A percentile compares a stretch with the other conserved stretches of the same genome.
Conservation (phyloP, 2,113 vertebrate genomes). For the Raja brachyura region DNA sequence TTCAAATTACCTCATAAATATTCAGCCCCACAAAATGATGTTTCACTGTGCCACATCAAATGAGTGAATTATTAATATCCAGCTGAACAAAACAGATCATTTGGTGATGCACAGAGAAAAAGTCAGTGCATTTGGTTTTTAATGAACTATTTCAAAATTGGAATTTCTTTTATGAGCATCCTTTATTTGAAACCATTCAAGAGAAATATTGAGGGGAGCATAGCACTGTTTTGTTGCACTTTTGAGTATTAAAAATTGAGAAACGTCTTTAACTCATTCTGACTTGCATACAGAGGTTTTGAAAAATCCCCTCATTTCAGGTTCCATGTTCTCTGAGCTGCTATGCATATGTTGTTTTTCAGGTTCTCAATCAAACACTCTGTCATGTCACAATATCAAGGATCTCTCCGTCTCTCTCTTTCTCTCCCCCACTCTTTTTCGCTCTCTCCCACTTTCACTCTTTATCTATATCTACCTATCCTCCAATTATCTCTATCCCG, state of each 20-base stretch:
- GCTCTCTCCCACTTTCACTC: too few relatives aligned
- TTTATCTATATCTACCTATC: too few relatives aligned
- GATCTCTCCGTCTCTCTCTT: neutral
- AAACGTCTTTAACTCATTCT: neutral
- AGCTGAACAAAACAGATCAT: neutral
- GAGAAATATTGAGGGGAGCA: neutral
- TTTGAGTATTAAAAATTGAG: neutral
- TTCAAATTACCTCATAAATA: conserved; percentile 23
- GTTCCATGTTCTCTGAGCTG: neutral
- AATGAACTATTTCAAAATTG: neutral
- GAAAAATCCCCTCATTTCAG: neutral
- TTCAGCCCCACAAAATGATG: conserved; percentile 14
- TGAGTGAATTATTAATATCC: neutral
- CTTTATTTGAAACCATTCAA: neutral
- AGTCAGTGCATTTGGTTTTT: neutral
- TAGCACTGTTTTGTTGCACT: neutral
- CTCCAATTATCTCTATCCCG: too few relatives aligned
- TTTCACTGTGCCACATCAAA: conserved; percentile 12
- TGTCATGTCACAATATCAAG: neutral
- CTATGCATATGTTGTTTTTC: neutral
- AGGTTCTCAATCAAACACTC: neutral
- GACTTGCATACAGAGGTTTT: neutral
- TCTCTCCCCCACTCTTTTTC: neutral
- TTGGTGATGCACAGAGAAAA: neutral
- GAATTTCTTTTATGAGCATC: neutral